phyloP scores from a whole-genome alignment of 2,113 vertebrate species.

The Lipophrys pholis region DNA sequence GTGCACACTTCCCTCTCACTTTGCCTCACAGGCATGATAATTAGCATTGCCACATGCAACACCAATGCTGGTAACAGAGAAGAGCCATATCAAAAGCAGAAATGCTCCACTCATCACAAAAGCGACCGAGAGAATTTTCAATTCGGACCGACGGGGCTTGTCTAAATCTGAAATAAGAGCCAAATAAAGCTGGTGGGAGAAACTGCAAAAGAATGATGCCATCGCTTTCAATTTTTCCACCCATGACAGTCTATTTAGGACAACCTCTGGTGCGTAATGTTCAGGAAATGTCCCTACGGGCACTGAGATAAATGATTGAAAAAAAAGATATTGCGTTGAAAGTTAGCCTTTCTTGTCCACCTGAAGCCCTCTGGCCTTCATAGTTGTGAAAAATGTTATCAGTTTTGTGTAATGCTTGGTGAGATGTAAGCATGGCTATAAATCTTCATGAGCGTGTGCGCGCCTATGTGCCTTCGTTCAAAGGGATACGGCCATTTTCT shows the following conservation, averaged over 20 bases:
- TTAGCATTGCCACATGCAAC: slow-evolving; percentile 46
- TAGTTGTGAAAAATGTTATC: too few species aligned
- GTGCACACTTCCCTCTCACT: slow-evolving; percentile 41
- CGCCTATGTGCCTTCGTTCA: too few species aligned
- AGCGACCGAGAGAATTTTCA: slow-evolving; percentile 5
- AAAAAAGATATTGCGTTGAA: too few species aligned
- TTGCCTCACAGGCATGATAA: slow-evolving; percentile 25
- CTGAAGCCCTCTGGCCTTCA: slow-evolving; percentile 39
- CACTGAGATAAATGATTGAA: too few species aligned
- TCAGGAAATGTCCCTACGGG: too few species aligned
- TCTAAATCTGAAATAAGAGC: slow-evolving; percentile 29
- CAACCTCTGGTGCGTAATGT: too few species aligned
- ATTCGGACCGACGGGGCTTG: slow-evolving; percentile 6
- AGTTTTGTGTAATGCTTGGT: slow-evolving; percentile 35
- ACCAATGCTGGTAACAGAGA: slow-evolving; percentile 35
- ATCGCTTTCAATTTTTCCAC: slow-evolving; percentile 28
- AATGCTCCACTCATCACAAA: not conserved
- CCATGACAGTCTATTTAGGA: too few species aligned
- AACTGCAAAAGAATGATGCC: slow-evolving; percentile 30
- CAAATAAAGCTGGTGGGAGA: slow-evolving; percentile 21
- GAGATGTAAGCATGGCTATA: not conserved
- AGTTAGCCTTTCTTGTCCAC: too few species aligned
- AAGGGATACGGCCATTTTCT: too few species aligned
- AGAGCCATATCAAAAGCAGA: slow-evolving; percentile 22
- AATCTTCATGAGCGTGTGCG: not conserved